These are phyloP conservation scores for Amazona ochrocephala DNA, from an alignment of 2,797 vertebrate genomes.

Conservation along the genomic window DNA sequence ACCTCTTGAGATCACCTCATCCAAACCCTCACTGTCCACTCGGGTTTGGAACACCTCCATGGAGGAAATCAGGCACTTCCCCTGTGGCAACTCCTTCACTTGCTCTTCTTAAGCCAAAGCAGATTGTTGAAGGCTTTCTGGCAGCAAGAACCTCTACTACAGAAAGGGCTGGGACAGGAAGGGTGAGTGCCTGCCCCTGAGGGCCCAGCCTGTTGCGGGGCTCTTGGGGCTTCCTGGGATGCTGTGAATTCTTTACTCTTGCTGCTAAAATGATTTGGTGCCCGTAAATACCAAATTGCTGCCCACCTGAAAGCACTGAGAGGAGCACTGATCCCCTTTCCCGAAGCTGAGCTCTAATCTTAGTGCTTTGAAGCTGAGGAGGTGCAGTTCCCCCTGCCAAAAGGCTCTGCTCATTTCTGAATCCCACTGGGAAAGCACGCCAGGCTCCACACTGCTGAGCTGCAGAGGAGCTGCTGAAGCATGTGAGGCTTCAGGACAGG, in stretches of 20 bases:
- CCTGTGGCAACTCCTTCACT: background rate
- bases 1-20: background rate
- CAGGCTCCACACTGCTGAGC: background rate
- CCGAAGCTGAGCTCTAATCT: slow-evolving; percentile 20
- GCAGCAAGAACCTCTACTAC: background rate
- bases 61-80: background rate
- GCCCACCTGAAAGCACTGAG: slow-evolving; percentile 24
- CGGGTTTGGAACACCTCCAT: background rate
- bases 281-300: slow-evolving; percentile 17
- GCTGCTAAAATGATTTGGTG: background rate
- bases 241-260: background rate
- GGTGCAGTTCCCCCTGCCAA: background rate
- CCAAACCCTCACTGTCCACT: background rate
- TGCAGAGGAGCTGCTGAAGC: background rate
- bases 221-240: background rate
- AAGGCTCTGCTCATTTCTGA: background rate
- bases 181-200: background rate
- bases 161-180: background rate
- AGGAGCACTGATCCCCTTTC: slow-evolving; percentile 22
- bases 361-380: slow-evolving; percentile 23
- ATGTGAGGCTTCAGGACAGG: background rate
- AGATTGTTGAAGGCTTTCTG: background rate
- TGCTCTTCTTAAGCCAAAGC: background rate
- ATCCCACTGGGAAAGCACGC: background rate
- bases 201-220: background rate